Conservation (phyloP, 2,888 invertebrate genomes). For the Agriopis marginaria region DNA sequence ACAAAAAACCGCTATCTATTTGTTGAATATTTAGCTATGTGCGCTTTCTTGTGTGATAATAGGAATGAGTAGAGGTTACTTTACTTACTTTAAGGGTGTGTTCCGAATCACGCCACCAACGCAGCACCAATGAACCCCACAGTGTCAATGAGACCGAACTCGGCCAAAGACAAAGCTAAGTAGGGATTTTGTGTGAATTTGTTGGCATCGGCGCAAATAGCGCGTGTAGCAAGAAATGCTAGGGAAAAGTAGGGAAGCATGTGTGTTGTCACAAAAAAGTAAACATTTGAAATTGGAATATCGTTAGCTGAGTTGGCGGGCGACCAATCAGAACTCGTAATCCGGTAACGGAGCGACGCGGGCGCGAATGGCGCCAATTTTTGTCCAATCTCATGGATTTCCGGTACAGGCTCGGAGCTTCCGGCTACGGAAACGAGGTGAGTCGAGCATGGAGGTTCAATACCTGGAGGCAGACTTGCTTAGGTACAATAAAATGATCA, state of each 20-base stretch:
- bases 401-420: conserved; percentile 68
- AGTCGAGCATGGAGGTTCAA: conserved; percentile 45
- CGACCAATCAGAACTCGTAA: conserved; percentile 57
- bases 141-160: no score
- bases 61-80: no score
- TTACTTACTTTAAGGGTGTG: no score
- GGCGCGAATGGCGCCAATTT: conserved; percentile 70
- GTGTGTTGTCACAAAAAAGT: conserved; percentile 9
- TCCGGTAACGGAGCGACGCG: conserved; percentile 53
- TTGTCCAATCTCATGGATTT: conserved; percentile 81
- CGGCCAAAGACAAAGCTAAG: no score
- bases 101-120: no score
- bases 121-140: no score
- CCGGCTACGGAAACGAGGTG: conserved; percentile 70
- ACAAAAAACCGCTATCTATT: no score
- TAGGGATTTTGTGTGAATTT: no score
- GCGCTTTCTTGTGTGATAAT: no score
- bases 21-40: no score
- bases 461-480: conserved; percentile 26
- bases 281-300: conserved; percentile 49
- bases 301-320: conserved; percentile 56
- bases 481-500: conserved; percentile 4
- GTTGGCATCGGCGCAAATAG: no score
- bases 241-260: background rate
- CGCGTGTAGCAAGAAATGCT: no score